Conservation (phyloP, 2,888 invertebrate species). For the Drosophila mulleri region DNA sequence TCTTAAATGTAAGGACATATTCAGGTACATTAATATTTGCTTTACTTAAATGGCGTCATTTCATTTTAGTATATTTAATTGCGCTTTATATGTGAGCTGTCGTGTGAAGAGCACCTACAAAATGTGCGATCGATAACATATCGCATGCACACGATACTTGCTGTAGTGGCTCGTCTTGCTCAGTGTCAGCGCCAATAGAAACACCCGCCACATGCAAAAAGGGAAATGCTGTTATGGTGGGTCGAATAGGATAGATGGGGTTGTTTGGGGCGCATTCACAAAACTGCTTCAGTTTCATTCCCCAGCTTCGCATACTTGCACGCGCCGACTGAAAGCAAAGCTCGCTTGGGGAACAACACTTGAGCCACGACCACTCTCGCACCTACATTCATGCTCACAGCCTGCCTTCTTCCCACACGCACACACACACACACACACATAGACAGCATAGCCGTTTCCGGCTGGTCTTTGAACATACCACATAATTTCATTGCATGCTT, state of each 20-base stretch:
- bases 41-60: not conserved
- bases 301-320: slow-evolving; percentile 66
- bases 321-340: slow-evolving; percentile 65
- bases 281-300: slow-evolving; percentile 51
- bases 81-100: not conserved
- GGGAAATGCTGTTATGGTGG: slow-evolving; percentile 3
- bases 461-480: slow-evolving; percentile 34
- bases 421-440: not conserved
- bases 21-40: not conserved
- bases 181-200: slow-evolving; percentile 32
- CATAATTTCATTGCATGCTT: slow-evolving; percentile 72
- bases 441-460: slow-evolving; percentile 26
- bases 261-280: slow-evolving; percentile 30
- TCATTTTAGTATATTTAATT: not conserved
- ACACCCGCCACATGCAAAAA: slow-evolving; percentile 13
- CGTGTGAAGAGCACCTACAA: not conserved
- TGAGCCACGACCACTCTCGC: slow-evolving; percentile 55
- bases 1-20: not conserved
- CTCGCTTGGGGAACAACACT: slow-evolving; percentile 51
- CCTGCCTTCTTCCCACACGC: not conserved
- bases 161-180: slow-evolving; percentile 5
- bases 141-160: slow-evolving; percentile 13
- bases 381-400: slow-evolving; percentile 10
- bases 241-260: slow-evolving; percentile 7
- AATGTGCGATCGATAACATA: slow-evolving; percentile 38